A percentile compares a stretch with the other conserved stretches of the same genome.
These are phyloP conservation scores for Ormyrus nitidulus DNA, from an alignment of 2,888 invertebrate species.

Conservation along the genomic window DNA sequence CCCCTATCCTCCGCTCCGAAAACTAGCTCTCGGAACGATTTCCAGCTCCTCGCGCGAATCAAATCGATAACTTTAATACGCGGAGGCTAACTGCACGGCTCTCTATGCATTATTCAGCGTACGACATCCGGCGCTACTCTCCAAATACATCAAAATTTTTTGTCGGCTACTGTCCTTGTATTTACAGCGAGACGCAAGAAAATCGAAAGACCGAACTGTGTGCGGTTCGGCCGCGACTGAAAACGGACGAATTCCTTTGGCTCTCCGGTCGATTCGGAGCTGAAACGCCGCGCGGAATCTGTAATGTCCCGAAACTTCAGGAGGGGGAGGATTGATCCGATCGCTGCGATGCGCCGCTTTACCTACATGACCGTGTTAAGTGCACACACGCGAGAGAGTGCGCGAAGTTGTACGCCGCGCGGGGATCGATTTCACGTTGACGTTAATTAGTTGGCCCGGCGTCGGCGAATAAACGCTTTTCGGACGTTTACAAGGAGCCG, in stretches of 20 bases:
- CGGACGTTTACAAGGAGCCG: constrained; percentile 17
- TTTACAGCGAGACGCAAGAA: background rate
- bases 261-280: background rate
- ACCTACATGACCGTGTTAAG: background rate
- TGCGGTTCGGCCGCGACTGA: background rate
- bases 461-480: constrained; percentile 23
- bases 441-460: constrained; percentile 43
- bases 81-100: too few relatives aligned
- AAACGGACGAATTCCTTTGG: constrained; percentile 31
- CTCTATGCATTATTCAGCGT: constrained; percentile 3
- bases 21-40: too few relatives aligned
- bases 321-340: background rate
- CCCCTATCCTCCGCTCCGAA: too few relatives aligned
- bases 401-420: background rate
- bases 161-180: background rate
- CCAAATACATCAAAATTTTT: constrained; percentile 15
- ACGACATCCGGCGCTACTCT: background rate
- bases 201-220: constrained; percentile 29
- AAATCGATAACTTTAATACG: too few relatives aligned
- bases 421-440: constrained; percentile 39
- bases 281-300: constrained; percentile 32
- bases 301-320: constrained; percentile 16
- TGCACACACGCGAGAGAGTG: background rate
- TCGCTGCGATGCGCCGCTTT: background rate
- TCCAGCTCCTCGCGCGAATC: background rate